Evolutionary conservation across 2,888 invertebrate species (phyloP).

Genomic region (Ommatoiulus sabulosus): DNA sequence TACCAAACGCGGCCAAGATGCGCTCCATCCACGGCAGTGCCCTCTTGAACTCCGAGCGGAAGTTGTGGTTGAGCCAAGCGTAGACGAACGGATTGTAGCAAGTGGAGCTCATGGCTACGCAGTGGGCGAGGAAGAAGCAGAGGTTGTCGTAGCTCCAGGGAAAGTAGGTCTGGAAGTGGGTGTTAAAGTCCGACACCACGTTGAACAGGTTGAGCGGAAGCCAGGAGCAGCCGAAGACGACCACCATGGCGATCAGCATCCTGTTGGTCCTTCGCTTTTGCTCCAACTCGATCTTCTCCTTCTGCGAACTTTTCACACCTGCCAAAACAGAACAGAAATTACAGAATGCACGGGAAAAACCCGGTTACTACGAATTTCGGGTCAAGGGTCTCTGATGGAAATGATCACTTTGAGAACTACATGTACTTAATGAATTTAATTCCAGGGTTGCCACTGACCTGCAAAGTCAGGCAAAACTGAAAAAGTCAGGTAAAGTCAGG

Average conservation of each 20-base stretch:
- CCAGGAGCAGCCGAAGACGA: constrained; percentile 97
- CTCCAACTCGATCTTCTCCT: constrained; percentile 90
- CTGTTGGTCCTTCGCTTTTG: constrained; percentile 92
- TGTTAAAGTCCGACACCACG: constrained; percentile 81
- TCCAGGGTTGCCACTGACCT: no score
- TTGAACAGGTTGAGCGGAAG: constrained; percentile 91
- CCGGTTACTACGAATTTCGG: no score
- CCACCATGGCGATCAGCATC: constrained; percentile 97
- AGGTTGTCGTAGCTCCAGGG: constrained; percentile 86
- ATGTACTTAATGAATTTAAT: no score
- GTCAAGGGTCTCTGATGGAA: no score
- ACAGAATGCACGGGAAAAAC: no score
- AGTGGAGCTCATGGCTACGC: constrained; percentile 92
- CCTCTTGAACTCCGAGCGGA: constrained; percentile 84
- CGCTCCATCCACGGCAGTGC: constrained; percentile 61
- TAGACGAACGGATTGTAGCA: constrained; percentile 95
- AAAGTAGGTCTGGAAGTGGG: constrained; percentile 66
- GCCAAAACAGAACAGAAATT: neutral
- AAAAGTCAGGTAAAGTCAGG: no score
- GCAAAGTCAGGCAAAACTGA: no score
- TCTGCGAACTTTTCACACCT: constrained; percentile 80
- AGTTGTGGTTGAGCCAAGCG: constrained; percentile 96
- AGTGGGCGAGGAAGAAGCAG: constrained; percentile 89
- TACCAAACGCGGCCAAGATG: constrained; percentile 65
- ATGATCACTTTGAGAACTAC: no score